Evolutionary conservation across 2,797 vertebrate species (phyloP).

Genomic region (Acanthis flammea): DNA sequence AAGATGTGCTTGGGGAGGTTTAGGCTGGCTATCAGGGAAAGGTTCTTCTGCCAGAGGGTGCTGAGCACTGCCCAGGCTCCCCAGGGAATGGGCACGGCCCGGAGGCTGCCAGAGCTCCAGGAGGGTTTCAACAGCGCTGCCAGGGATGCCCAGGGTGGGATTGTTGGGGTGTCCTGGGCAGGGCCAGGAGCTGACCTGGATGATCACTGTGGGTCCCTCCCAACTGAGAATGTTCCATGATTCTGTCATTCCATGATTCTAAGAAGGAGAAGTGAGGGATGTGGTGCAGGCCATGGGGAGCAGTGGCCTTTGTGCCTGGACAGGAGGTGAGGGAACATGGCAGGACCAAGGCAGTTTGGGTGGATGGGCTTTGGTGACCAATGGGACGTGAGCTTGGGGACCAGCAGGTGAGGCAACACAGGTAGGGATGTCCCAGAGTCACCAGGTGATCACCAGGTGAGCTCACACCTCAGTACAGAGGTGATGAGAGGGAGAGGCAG

Average conservation of each 20-base stretch:
- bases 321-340: neutral
- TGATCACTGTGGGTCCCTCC: neutral
- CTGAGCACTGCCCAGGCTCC: neutral
- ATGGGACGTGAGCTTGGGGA: rapidly evolving
- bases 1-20: neutral
- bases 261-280: neutral
- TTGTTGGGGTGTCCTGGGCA: neutral
- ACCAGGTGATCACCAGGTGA: rapidly evolving
- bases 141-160: neutral
- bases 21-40: neutral
- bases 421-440: neutral
- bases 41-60: neutral
- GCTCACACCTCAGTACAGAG: neutral
- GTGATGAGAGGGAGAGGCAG: neutral
- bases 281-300: rapidly evolving
- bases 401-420: rapidly evolving
- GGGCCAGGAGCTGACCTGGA: neutral
- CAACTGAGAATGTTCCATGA: neutral
- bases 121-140: rapidly evolving
- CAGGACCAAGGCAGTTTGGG: neutral
- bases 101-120: neutral
- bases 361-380: neutral
- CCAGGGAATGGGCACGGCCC: neutral
- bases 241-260: neutral
- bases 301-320: rapidly evolving